Conservation (phyloP, 2,888 invertebrate species). For the Leptinotarsa rubiginosa region DNA sequence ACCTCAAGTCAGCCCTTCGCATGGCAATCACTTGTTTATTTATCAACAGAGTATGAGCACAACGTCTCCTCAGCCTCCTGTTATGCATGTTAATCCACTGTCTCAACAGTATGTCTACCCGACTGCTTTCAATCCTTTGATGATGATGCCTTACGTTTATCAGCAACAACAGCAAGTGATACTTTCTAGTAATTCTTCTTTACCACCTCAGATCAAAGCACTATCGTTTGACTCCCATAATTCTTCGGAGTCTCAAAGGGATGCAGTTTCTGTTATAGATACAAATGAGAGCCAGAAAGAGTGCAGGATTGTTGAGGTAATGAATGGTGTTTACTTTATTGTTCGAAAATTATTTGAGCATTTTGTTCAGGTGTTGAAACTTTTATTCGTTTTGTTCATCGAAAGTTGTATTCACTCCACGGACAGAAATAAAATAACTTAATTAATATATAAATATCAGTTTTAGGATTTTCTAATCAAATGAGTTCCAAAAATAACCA, state of each 20-base stretch:
- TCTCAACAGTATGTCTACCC: constrained; percentile 69
- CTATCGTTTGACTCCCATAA: constrained; percentile 52
- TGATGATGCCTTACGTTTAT: constrained; percentile 71
- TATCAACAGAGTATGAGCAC: constrained; percentile 72
- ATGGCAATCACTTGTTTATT: constrained; percentile 67
- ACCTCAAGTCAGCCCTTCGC: constrained; percentile 59
- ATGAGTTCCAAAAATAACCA: too few species aligned
- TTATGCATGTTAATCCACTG: constrained; percentile 66
- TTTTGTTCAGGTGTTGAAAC: too few species aligned
- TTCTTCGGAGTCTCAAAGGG: constrained; percentile 2
- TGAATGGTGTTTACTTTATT: too few species aligned
- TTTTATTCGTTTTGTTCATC: too few species aligned
- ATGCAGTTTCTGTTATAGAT: constrained; percentile 27
- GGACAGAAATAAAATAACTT: too few species aligned
- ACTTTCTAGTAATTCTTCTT: constrained; percentile 64
- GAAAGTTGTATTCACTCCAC: too few species aligned
- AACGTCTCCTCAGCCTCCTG: constrained; percentile 58
- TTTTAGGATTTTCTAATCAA: too few species aligned
- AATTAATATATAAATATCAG: too few species aligned
- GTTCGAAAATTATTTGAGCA: too few species aligned
- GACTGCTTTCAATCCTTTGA: constrained; percentile 66
- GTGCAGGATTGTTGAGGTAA: constrained; percentile 46
- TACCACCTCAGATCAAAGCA: constrained; percentile 60
- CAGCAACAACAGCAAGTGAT: constrained; percentile 71
- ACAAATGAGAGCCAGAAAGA: constrained; percentile 33